These are phyloP conservation scores for Acromyrmex charruanus DNA, from an alignment of 1,140 invertebrate genomes.

Conservation along the genomic window DNA sequence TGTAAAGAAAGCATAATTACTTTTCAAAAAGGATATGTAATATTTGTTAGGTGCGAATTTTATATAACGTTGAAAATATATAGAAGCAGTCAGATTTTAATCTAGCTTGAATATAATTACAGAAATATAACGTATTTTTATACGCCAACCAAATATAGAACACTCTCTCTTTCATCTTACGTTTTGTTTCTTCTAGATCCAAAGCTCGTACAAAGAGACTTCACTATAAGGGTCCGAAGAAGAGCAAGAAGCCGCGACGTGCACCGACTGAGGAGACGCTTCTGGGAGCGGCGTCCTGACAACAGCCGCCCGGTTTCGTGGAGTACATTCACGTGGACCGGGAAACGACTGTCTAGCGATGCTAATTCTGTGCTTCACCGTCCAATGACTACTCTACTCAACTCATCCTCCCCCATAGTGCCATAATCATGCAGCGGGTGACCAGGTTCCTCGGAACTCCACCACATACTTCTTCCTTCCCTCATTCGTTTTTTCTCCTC, in stretches of 20 bases:
- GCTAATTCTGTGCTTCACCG: conserved; percentile 82
- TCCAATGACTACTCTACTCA: conserved; percentile 80
- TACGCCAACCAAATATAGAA: background rate
- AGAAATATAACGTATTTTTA: background rate
- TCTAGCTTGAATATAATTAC: background rate
- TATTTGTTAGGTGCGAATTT: no score
- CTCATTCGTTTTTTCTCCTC: background rate
- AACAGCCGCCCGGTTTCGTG: conserved; percentile 94
- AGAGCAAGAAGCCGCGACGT: conserved; percentile 81
- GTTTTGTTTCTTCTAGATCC: conserved; percentile 75
- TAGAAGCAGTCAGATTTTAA: background rate
- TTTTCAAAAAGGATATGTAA: no score
- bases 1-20: no score
- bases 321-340: conserved; percentile 96
- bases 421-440: conserved; percentile 14
- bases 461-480: background rate
- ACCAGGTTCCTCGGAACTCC: background rate
- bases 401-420: conserved; percentile 42
- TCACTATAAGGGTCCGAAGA: conserved; percentile 81
- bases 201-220: conserved; percentile 82
- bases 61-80: background rate
- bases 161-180: background rate
- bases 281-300: conserved; percentile 88
- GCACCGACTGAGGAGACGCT: conserved; percentile 86
- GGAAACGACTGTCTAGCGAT: conserved; percentile 92